Percentiles rank a stretch among this genome's conserved stretches.
phyloP scores from a whole-genome alignment of 2,797 vertebrate species.

The Acrossocheilus fasciatus region DNA sequence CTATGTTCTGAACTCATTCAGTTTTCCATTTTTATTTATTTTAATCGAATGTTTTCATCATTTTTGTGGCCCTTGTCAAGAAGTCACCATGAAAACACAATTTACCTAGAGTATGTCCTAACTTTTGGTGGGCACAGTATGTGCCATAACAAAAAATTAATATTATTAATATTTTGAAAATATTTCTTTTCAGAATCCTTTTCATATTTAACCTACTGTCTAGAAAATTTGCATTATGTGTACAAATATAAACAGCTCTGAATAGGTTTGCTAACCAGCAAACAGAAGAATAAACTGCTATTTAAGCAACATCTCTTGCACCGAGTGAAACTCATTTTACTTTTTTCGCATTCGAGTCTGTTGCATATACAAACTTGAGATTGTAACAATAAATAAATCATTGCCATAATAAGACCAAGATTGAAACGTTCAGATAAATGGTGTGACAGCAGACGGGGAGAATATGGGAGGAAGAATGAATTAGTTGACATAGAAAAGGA shows the following conservation, averaged over 20 bases:
- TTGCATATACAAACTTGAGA: conserved; percentile 18
- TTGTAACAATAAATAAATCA: conserved; percentile 38
- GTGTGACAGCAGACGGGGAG: conserved; percentile 7
- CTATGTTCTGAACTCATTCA: too few species aligned
- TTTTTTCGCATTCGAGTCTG: neutral
- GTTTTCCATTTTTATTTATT: neutral
- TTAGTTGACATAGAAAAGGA: conserved; percentile 20
- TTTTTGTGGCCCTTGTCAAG: neutral
- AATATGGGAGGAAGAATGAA: conserved; percentile 33
- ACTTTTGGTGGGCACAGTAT: neutral
- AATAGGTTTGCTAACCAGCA: neutral
- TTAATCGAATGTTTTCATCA: neutral
- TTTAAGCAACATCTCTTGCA: neutral
- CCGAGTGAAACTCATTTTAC: neutral
- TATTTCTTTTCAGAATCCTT: neutral
- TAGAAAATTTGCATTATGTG: neutral
- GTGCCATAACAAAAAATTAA: neutral
- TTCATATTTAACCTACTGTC: neutral
- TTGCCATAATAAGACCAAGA: conserved; percentile 13
- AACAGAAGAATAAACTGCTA: neutral
- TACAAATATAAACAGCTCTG: neutral
- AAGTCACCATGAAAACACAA: neutral
- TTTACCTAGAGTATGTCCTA: neutral
- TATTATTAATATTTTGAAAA: neutral
- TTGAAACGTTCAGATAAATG: conserved; percentile 38